Conservation (phyloP, 2,797 vertebrate species). For the Hippopotamyrus pictus region DNA sequence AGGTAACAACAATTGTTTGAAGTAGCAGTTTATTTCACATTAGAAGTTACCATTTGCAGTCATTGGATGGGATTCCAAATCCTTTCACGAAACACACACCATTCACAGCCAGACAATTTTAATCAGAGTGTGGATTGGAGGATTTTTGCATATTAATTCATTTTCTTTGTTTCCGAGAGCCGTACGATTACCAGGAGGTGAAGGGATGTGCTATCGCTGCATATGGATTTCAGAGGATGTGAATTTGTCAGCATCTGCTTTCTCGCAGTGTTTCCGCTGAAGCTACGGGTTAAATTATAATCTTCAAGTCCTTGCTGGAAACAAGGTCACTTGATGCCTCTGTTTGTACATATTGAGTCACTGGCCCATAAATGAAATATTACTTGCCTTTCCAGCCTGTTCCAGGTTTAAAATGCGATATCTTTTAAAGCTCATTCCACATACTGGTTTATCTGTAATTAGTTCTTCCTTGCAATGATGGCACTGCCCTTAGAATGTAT, state of each 20-base stretch:
- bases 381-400: conserved; percentile 29
- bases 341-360: conserved; percentile 19
- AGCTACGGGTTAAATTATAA: background rate
- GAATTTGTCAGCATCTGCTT: background rate
- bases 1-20: background rate
- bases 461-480: background rate
- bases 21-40: background rate
- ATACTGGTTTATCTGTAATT: background rate
- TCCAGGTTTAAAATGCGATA: background rate
- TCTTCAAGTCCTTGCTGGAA: background rate
- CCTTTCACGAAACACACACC: background rate
- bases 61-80: background rate
- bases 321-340: conserved; percentile 1
- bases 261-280: background rate
- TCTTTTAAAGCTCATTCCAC: background rate
- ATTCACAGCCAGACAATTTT: background rate
- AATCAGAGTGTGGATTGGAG: background rate
- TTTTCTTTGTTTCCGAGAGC: background rate
- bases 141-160: background rate
- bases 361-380: conserved; percentile 25
- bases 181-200: background rate
- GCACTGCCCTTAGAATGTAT: background rate
- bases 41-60: background rate
- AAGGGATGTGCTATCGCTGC: background rate
- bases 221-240: background rate